Percentiles rank a stretch among this genome's conserved stretches.
Evolutionary conservation across 2,113 vertebrate genomes (phyloP).

Genomic region (Vidua chalybeata): DNA sequence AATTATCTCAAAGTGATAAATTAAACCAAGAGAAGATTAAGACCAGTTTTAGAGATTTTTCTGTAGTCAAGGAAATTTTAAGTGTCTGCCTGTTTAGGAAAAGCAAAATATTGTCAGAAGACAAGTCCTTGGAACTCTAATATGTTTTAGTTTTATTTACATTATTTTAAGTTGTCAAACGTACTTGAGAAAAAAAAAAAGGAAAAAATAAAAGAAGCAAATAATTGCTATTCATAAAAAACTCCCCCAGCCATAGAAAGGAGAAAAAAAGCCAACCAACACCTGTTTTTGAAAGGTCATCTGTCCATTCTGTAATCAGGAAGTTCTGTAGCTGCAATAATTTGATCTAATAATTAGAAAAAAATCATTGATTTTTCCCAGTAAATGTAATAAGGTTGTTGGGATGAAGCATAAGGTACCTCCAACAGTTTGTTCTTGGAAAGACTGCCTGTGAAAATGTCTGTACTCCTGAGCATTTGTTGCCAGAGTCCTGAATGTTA

Average conservation of each 20-base stretch:
- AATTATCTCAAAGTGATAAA: not conserved
- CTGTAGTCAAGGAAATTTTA: not conserved
- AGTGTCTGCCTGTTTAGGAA: not conserved
- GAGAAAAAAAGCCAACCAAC: not conserved
- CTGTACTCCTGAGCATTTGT: not conserved
- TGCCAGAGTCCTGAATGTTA: not conserved
- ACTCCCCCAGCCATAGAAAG: accelerated
- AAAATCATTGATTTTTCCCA: not conserved
- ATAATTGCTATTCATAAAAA: not conserved
- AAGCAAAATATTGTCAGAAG: not conserved
- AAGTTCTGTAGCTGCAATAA: not conserved
- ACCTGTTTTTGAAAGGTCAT: not conserved
- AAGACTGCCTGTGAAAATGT: not conserved
- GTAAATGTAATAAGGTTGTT: not conserved
- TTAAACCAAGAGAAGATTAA: not conserved
- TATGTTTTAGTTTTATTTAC: not conserved
- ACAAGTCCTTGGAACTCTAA: not conserved
- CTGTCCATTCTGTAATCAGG: not conserved
- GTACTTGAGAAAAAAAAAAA: accelerated
- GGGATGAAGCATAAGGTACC: not conserved
- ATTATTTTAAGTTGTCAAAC: not conserved
- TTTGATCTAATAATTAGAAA: not conserved
- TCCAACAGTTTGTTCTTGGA: not conserved
- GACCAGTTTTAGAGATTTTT: not conserved
- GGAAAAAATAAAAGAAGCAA: not conserved